A percentile compares a stretch with the other conserved stretches of the same genome.
phyloP scores from a whole-genome alignment of 2,797 vertebrate species.

The Myotis daubentonii region DNA sequence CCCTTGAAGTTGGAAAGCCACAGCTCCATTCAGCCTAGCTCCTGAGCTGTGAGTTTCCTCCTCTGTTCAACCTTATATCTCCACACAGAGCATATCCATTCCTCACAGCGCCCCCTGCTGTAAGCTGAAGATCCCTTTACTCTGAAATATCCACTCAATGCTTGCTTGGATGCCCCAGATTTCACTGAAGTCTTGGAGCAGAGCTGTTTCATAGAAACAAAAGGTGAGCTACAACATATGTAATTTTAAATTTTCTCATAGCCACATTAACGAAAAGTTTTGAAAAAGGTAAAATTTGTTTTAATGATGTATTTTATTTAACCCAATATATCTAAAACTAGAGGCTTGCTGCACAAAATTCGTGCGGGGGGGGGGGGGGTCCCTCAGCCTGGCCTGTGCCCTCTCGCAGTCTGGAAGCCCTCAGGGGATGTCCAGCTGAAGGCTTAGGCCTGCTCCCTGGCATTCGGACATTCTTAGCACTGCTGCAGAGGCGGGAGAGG shows the following conservation, averaged over 20 bases:
- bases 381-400: too few species aligned
- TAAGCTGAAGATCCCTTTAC: background rate
- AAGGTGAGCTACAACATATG: background rate
- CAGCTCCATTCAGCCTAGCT: too few species aligned
- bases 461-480: too few species aligned
- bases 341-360: too few species aligned
- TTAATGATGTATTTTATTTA: background rate
- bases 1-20: background rate
- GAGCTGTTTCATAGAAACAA: background rate
- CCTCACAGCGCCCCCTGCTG: background rate
- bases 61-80: background rate
- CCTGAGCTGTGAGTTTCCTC: background rate
- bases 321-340: background rate
- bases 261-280: background rate
- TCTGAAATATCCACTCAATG: background rate
- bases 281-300: background rate
- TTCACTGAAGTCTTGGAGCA: background rate
- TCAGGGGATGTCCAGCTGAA: too few species aligned
- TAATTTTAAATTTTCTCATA: background rate
- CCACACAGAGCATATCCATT: background rate
- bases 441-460: too few species aligned
- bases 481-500: too few species aligned
- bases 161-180: background rate
- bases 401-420: too few species aligned
- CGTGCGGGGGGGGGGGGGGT: accelerated